These are phyloP conservation scores for Picathartes gymnocephalus DNA, from an alignment of 2,113 vertebrate genomes.

Conservation along the genomic window DNA sequence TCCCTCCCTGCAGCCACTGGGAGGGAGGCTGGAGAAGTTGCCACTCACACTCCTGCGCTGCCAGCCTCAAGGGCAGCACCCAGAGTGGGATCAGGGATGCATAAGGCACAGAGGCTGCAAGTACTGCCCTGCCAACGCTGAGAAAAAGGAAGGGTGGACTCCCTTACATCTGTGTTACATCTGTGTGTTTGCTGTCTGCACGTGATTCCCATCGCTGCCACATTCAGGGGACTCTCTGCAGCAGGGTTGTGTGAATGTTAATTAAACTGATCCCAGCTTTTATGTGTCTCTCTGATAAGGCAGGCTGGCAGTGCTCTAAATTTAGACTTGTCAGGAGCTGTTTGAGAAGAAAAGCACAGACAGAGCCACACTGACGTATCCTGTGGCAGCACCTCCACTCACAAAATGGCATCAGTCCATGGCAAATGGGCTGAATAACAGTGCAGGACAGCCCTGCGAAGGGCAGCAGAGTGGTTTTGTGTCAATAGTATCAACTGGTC, in stretches of 20 bases:
- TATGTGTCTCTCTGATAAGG: neutral
- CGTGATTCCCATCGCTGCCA: neutral
- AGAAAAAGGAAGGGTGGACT: neutral
- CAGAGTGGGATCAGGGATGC: rapidly evolving
- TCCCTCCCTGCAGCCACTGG: neutral
- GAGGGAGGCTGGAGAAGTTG: neutral
- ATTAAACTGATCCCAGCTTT: slow-evolving; percentile 9
- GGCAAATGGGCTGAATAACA: neutral
- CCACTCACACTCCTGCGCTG: neutral
- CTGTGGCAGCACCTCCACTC: neutral
- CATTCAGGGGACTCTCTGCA: neutral
- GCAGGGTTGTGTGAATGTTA: neutral
- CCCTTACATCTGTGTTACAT: neutral
- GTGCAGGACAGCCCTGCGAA: neutral
- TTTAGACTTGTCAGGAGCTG: rapidly evolving
- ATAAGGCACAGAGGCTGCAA: neutral
- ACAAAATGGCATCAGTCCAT: neutral
- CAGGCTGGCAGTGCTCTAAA: neutral
- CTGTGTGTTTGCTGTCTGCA: neutral
- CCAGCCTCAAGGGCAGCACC: neutral
- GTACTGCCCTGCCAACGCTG: rapidly evolving
- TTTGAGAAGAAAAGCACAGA: neutral
- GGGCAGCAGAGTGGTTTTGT: rapidly evolving
- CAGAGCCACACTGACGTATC: rapidly evolving
- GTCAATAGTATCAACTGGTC: neutral